These are phyloP conservation scores for Thomomys bottae DNA, from an alignment of 2,113 vertebrate species.

Conservation along the genomic window DNA sequence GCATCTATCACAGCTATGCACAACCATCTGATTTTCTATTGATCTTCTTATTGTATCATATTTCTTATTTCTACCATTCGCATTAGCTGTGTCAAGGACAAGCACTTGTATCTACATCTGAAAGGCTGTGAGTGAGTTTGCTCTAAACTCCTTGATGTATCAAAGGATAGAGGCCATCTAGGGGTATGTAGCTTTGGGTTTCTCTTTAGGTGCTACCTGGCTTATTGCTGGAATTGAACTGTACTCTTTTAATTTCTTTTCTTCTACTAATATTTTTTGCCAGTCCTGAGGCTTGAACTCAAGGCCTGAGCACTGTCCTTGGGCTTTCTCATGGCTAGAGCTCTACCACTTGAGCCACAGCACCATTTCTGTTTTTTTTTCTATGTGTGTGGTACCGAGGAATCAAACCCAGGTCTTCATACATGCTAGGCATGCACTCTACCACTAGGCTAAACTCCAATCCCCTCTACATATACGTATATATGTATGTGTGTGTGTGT, in stretches of 20 bases:
- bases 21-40: slow-evolving; percentile 2
- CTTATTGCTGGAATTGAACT: not conserved
- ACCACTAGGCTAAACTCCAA: no score
- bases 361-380: no score
- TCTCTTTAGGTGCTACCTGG: not conserved
- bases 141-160: not conserved
- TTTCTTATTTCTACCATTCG: slow-evolving; percentile 38
- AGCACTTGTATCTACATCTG: slow-evolving; percentile 2
- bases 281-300: no score
- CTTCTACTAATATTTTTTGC: no score
- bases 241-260: slow-evolving; percentile 4
- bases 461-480: no score
- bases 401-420: no score
- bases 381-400: no score
- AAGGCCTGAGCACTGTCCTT: no score
- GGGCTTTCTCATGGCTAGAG: no score
- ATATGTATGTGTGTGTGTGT: no score
- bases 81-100: not conserved
- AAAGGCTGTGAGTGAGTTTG: slow-evolving; percentile 2
- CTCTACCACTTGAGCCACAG: no score
- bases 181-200: not conserved
- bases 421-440: no score
- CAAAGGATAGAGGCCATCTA: not conserved
- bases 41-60: not conserved
- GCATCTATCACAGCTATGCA: not conserved